Conservation (phyloP, 2,888 invertebrate species). For the Drosophila cognata region DNA sequence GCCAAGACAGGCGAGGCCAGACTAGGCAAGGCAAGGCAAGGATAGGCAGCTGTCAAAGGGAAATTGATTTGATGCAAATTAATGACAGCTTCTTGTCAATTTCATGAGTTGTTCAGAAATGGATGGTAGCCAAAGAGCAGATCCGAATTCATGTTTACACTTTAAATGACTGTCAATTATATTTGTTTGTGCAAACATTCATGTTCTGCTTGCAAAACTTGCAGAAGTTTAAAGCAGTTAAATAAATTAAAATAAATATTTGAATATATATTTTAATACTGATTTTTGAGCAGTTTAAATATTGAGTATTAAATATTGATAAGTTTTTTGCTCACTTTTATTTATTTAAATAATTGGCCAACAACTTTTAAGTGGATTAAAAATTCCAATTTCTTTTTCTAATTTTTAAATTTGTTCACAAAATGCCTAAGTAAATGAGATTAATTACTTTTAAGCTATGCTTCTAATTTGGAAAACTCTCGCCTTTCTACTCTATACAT, state of each 20-base stretch:
- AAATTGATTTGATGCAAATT: slow-evolving; percentile 81
- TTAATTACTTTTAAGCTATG: background rate
- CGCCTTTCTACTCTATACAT: accelerated
- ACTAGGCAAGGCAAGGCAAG: background rate
- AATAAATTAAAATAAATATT: too few species aligned
- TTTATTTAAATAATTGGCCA: background rate
- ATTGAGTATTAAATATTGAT: background rate
- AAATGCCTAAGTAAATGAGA: background rate
- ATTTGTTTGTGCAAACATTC: background rate
- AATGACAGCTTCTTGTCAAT: slow-evolving; percentile 79
- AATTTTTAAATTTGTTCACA: background rate
- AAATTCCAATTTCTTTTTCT: background rate
- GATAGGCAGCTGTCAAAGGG: slow-evolving; percentile 67
- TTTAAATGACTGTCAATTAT: slow-evolving; percentile 7
- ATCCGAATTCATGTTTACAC: slow-evolving; percentile 43
- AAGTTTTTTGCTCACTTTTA: background rate
- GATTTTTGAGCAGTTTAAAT: background rate
- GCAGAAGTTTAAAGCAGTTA: background rate
- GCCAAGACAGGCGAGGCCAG: background rate
- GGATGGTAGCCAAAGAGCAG: background rate
- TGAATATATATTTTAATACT: background rate
- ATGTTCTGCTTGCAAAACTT: background rate
- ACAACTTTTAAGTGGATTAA: background rate
- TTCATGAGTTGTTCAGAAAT: slow-evolving; percentile 37
- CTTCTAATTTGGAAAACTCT: background rate